Base-by-base conservation (phyloP, 35 echinoderm and acorn worm species). In the Apostichopus japonicus region DNA sequence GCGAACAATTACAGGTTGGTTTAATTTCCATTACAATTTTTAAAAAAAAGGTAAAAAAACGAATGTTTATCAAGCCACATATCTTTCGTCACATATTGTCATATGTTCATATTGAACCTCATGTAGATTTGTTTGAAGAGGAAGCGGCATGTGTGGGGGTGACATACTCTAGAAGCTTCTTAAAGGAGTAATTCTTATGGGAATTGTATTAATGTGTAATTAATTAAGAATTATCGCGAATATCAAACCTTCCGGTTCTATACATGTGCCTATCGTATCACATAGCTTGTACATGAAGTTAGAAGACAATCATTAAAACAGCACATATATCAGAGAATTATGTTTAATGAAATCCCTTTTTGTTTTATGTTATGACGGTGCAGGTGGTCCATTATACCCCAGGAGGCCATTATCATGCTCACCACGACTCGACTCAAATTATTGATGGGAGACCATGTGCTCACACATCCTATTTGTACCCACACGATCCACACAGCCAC, bases 1-100 rank as follows among this genome's bases (percentile, higher is more conserved):
- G 91, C 79, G 91, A 92, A 83, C 55, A 92, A 9, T n/a, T 92
- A 51, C 91, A 92, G 91, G 91, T 92, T 27, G 58, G 27, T 92
- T 65, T 8, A 10, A n/a, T n/a, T 44, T 13, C 9, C 21, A 78
- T 24, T 44, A 78, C 77, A 78, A 9, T 17, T 17, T 13, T 6
- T 6, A 44, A 23, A 9, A 44, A 44, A 44, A 44, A n/a, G n/a
- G n/a, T n/a, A n/a, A n/a, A 44, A 44, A 44, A 3, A 44, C 33
- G 0, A 44, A 44, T 44, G 33, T 44, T 44, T 44, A 44, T 44
- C 33, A 44, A 44, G 33, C 2, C 33, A 44, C 33, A 44, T 44
- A 44, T 44, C 4, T 44, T 44, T 44, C 33, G 33, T 44, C 33
- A 44, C 33, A 44, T 44, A 44, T 44, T 44, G 33, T 3, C 2